A percentile compares a stretch with the other conserved stretches of the same genome.
Conservation (phyloP, 2,888 invertebrate genomes). For the Spisula subtruncata region DNA sequence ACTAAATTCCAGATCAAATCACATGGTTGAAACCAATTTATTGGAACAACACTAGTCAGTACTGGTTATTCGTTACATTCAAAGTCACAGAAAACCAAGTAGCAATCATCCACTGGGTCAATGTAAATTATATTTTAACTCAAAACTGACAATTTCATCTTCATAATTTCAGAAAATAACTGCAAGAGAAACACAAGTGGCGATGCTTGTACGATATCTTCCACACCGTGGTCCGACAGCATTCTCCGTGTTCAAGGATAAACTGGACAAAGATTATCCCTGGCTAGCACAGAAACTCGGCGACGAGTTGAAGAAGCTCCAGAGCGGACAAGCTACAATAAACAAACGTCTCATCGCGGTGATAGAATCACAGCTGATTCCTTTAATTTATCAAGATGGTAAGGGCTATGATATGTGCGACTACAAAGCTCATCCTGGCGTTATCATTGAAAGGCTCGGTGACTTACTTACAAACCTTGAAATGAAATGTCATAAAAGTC, state of each 20-base stretch:
- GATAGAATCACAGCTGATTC: conserved; percentile 62
- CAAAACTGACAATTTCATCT: neutral
- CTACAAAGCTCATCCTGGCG: conserved; percentile 63
- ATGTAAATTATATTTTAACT: no score
- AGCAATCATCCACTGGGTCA: no score
- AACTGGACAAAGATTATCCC: conserved; percentile 77
- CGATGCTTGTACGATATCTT: conserved; percentile 75
- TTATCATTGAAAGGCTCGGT: conserved; percentile 67
- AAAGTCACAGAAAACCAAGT: no score
- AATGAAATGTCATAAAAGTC: conserved; percentile 65
- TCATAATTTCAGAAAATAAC: conserved; percentile 64
- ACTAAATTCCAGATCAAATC: no score
- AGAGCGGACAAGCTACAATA: conserved; percentile 65
- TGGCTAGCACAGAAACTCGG: conserved; percentile 78
- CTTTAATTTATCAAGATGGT: conserved; percentile 56
- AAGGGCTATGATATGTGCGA: conserved; percentile 49
- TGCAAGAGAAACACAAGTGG: conserved; percentile 76
- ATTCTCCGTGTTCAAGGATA: conserved; percentile 77
- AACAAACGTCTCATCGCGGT: conserved; percentile 61
- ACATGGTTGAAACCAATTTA: no score
- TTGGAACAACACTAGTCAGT: no score
- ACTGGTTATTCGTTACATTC: no score
- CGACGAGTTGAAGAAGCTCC: conserved; percentile 68
- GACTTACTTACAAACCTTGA: conserved; percentile 64
- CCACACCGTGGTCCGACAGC: conserved; percentile 79